Base-by-base conservation (phyloP, 2,888 invertebrate genomes). In the Eubasilissa splendida region DNA sequence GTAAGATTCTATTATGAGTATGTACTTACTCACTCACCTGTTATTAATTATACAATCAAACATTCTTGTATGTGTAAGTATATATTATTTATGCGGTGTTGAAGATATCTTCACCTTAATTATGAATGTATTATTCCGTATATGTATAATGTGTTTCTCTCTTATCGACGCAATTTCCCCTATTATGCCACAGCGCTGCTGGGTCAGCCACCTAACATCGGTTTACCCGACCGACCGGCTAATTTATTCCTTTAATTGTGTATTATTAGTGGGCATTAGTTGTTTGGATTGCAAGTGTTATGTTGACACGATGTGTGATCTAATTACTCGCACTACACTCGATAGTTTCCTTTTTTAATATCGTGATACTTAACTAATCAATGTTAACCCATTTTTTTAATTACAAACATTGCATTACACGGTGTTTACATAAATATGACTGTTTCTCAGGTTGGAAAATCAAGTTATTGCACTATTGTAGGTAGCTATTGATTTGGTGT, bases 181-280 rank as follows among this genome's bases (percentile, higher is more conserved):
- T 42, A 63, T 63, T 63, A 63, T 63, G 22, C 33, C 22, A 31
- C 74, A 22, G 54, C 1, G 71, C 31, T 22, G 71, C 31, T 22
- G 14, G 22, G 54, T n/a, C 31, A 12, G 53, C n/a, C 54, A 14
- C 53, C 42, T 42, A 42, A 7, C 42, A 42, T 42, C 7, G 42
- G 42, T 42, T 42, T 31, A 10, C 71, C 71, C 71, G 33, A 71
- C 71, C 63, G n/a, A 50, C 14, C 33, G n/a, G 65, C 73, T 79
- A 79, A 74, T 79, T 79, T 79, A 79, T 79, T 80, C 82, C 71
- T 76, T 82, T 80, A 78, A 82, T 82, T 82, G 79, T 78, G 82
- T 78, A 63, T 70, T 65, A 76, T 80, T 80, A 78, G 78, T 56
- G 82, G 82, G 76, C 56, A 76, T 82, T 82, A 80, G 79, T 79